Conservation (phyloP, 2,888 invertebrate genomes). For the Formica aserva region DNA sequence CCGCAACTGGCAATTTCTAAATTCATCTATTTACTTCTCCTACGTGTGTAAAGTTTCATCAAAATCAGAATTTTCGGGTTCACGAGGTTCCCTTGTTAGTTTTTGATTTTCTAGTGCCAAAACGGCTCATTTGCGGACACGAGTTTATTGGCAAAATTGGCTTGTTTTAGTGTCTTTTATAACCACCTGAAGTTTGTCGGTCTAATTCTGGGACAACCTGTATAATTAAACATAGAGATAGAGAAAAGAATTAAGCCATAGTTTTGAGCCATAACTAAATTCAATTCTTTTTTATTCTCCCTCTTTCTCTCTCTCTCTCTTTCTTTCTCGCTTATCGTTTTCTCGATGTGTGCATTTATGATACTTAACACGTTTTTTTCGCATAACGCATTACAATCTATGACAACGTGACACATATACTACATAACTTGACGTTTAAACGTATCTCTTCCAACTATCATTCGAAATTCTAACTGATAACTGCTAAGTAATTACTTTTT, state of each 20-base stretch:
- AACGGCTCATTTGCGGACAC: too few relatives aligned
- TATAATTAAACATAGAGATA: neutral
- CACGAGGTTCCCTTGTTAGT: too few relatives aligned
- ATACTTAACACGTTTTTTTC: slow-evolving; percentile 44
- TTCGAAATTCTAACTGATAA: slow-evolving; percentile 26
- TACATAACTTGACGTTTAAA: slow-evolving; percentile 10
- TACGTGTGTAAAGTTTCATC: too few relatives aligned
- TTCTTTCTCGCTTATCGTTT: neutral
- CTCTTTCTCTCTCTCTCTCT: neutral
- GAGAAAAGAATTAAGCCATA: slow-evolving; percentile 8
- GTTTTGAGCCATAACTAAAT: neutral
- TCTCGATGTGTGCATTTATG: slow-evolving; percentile 17
- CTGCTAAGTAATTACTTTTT: neutral
- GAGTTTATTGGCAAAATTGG: too few relatives aligned
- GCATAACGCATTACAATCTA: slow-evolving; percentile 44
- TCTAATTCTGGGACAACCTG: too few relatives aligned
- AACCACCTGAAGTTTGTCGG: too few relatives aligned
- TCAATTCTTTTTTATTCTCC: slow-evolving; percentile 11
- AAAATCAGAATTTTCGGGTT: too few relatives aligned
- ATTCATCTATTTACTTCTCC: too few relatives aligned
- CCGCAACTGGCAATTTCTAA: too few relatives aligned
- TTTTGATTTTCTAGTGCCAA: too few relatives aligned
- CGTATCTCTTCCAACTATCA: neutral
- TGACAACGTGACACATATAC: slow-evolving; percentile 24
- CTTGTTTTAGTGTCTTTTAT: too few relatives aligned